Evolutionary conservation across 2,888 invertebrate genomes (phyloP), one percentile per base, ranked within the genome.

Genomic region (Brachynemurus nebulosus): DNA sequence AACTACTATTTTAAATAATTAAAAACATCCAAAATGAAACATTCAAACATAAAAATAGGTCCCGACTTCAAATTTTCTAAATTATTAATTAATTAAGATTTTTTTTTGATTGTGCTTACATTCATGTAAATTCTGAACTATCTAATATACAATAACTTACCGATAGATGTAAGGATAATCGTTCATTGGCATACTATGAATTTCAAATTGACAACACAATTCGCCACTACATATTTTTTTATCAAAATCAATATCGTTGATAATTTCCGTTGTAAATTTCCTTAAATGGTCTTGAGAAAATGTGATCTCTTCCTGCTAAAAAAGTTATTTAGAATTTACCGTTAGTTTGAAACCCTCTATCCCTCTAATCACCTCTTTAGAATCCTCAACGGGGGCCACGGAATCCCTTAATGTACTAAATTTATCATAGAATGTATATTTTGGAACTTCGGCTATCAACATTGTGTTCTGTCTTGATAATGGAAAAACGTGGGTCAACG

Each of bases 401-500:
- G n/a, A n/a, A n/a, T n/a, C n/a, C n/a, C n/a, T n/a, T n/a, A n/a
- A n/a, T n/a, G n/a, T n/a, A n/a, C n/a, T n/a, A n/a, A n/a, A n/a
- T n/a, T n/a, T n/a, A n/a, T n/a, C n/a, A n/a, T n/a, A n/a, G n/a
- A 40, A 40, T 11, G 18, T 9, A 20, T 11, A 23, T 27, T 44
- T 44, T 2, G 37, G 38, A 9, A 44, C 37, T 7, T 44, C 27
- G 4, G 37, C 38, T 27, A 44, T 37, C 19, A 44, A 19, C 25
- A 44, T 37, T 44, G 16, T 38, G 30, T 38, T 30, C 7, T 25
- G 17, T 14, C 37, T n/a, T 9, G 16, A 25, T 18, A 20, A 8
- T 23, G 47, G 47, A n/a, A 45, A 45, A 8, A 27, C 21, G 16
- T 40, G 38, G 3, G 14, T 34, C 18, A 40, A 8, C 9, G 40